Percentiles rank a stretch among this genome's conserved stretches.
Evolutionary conservation across 2,888 invertebrate species (phyloP).

Genomic region (Syrphus vitripennis): DNA sequence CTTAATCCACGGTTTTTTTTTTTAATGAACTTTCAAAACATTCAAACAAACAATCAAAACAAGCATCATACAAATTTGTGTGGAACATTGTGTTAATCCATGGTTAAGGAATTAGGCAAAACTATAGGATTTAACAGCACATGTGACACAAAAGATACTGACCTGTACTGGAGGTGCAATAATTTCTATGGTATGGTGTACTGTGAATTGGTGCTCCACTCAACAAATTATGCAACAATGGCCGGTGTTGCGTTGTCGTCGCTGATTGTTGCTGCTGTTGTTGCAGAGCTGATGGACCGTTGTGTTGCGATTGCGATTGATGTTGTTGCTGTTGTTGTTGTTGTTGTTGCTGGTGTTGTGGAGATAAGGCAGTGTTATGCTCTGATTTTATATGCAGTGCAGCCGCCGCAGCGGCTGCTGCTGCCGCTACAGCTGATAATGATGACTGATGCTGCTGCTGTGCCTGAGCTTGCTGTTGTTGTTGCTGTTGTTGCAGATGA

Average conservation of each 20-base stretch:
- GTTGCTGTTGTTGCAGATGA: slow-evolving; percentile 75
- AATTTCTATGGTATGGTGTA: slow-evolving; percentile 80
- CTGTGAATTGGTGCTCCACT: slow-evolving; percentile 81
- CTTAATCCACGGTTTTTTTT: too few species aligned
- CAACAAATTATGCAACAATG: slow-evolving; percentile 80
- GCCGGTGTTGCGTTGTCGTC: slow-evolving; percentile 78
- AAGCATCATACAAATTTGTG: neutral
- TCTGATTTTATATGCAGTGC: slow-evolving; percentile 79
- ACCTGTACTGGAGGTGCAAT: slow-evolving; percentile 81
- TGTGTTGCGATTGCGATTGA: slow-evolving; percentile 66
- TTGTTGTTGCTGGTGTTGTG: slow-evolving; percentile 76
- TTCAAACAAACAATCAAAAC: neutral
- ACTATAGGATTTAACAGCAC: neutral
- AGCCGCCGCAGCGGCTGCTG: slow-evolving; percentile 74
- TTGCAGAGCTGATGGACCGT: slow-evolving; percentile 73
- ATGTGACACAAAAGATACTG: slow-evolving; percentile 66
- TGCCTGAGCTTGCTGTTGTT: slow-evolving; percentile 74
- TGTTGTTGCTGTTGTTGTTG: slow-evolving; percentile 74
- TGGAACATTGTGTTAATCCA: neutral
- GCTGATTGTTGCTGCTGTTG: slow-evolving; percentile 77
- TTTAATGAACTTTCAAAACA: too few species aligned
- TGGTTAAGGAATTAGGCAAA: neutral
- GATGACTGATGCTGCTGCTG: slow-evolving; percentile 75
- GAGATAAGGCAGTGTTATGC: slow-evolving; percentile 77
- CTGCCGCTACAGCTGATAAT: slow-evolving; percentile 70